Base-by-base conservation (phyloP, 2,797 vertebrate genomes). In the Coregonus ussuriensis region DNA sequence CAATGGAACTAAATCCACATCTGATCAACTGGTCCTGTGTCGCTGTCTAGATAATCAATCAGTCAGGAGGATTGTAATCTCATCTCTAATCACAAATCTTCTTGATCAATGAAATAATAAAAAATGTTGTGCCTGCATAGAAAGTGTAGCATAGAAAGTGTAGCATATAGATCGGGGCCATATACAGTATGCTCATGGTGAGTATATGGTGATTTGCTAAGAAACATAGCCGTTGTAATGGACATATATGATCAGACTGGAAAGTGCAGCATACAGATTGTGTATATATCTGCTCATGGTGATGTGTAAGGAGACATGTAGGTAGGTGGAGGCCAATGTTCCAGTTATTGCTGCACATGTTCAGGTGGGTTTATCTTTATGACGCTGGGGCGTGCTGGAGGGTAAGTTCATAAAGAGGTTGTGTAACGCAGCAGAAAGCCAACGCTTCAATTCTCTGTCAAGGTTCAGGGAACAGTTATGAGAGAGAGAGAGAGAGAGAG, bases 301-400 rank as follows among this genome's bases (percentile, higher is more conserved):
- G 37, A 63, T 59, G 53, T 69, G 71, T 77, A 68, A 18, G 80
- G 68, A 78, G 84, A 84, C 66, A 67, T 3, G 31, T 18, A 31
- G 14, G 65, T 66, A 13, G n/a, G n/a, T 59, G 75, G 83, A 75
- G 89, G 87, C 65, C 75, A 77, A 85, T 83, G 82, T 83, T 84
- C 72, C 54, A 77, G 79, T 79, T 79, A 87, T 76, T 71, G 80
- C 89, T 84, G 82, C 86, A 75, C 74, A 88, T 83, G 83, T 89
- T 90, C 85, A 81, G 47, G 67, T 16, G 77, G 77, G 82, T 88
- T 93, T 94, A 94, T 94, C 93, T 95, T 94, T 94, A 95, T 83
- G 89, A 82, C 91, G 77, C 56, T 11, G 41, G 89, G 91, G 86
- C 66, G 89, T 91, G 87, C 77, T 85, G 54, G 0, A 29, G 70